Conservation (phyloP, 2,113 vertebrate genomes). For the Thalassoma bifasciatum region DNA sequence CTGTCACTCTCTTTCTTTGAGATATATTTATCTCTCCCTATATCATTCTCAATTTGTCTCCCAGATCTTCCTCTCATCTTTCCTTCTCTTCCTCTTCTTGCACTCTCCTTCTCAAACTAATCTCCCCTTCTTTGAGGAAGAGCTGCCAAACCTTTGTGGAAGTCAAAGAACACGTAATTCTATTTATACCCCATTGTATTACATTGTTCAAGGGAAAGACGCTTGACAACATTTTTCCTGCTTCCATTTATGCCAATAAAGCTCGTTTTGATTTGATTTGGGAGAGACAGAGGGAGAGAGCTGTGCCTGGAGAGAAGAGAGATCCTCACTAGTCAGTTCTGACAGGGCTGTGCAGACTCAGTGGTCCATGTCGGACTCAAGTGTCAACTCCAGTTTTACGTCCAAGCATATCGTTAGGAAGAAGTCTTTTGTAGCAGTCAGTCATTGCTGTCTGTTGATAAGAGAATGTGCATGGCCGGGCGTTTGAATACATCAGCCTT, state of each 20-base stretch:
- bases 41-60: slow-evolving; percentile 27
- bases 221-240: slow-evolving; percentile 44
- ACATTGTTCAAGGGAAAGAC: slow-evolving; percentile 39
- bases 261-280: slow-evolving; percentile 58
- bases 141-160: slow-evolving; percentile 13
- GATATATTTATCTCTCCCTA: slow-evolving; percentile 43
- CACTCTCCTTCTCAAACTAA: slow-evolving; percentile 8
- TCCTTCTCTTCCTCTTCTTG: not conserved
- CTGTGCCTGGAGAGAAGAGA: slow-evolving; percentile 27
- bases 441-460: slow-evolving; percentile 26
- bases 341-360: slow-evolving; percentile 53
- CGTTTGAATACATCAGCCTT: slow-evolving; percentile 35
- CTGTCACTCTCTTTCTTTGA: slow-evolving; percentile 52
- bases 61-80: not conserved
- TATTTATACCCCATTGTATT: slow-evolving; percentile 45
- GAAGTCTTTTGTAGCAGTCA: slow-evolving; percentile 57
- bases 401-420: slow-evolving; percentile 63
- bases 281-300: slow-evolving; percentile 38
- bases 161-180: slow-evolving; percentile 15
- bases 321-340: slow-evolving; percentile 55
- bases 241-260: slow-evolving; percentile 37
- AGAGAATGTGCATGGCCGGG: slow-evolving; percentile 4
- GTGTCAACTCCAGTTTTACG: slow-evolving; percentile 53
- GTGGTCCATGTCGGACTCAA: slow-evolving; percentile 50
- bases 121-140: not conserved